Evolutionary conservation across 2,797 vertebrate species (phyloP).

Genomic region (Pantherophis alleghaniensis): DNA sequence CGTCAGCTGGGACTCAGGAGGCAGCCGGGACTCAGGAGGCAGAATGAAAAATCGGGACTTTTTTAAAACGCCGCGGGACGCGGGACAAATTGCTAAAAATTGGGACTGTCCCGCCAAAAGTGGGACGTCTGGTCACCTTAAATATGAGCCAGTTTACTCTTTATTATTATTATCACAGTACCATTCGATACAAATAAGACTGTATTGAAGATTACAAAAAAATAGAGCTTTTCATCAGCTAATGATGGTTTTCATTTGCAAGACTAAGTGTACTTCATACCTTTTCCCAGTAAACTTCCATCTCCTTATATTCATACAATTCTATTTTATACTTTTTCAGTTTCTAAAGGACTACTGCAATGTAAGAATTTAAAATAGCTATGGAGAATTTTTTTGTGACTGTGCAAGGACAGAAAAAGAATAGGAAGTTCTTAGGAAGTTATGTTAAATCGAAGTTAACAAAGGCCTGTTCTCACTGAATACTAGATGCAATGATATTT

Average conservation of each 20-base stretch:
- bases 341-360: constrained; percentile 7
- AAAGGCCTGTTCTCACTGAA: background rate
- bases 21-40: no score
- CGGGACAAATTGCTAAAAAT: no score
- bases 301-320: constrained; percentile 41
- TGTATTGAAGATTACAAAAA: constrained; percentile 40
- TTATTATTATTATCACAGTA: constrained; percentile 18
- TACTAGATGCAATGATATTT: background rate
- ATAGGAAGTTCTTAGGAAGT: background rate
- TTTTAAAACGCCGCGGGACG: no score
- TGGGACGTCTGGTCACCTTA: no score
- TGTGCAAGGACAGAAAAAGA: background rate
- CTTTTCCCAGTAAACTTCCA: constrained; percentile 42
- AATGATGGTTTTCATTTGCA: constrained; percentile 42
- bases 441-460: background rate
- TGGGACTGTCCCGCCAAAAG: no score
- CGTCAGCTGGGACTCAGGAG: no score
- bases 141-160: constrained; percentile 25
- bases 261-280: constrained; percentile 42
- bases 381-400: background rate
- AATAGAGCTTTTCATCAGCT: constrained; percentile 46
- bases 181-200: constrained; percentile 27
- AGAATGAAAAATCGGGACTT: no score
- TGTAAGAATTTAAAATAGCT: background rate
- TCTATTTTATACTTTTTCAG: background rate